Evolutionary conservation across 2,113 vertebrate species (phyloP), one percentile per base, ranked within the genome.

Genomic region (Ginglymostoma cirratum): DNA sequence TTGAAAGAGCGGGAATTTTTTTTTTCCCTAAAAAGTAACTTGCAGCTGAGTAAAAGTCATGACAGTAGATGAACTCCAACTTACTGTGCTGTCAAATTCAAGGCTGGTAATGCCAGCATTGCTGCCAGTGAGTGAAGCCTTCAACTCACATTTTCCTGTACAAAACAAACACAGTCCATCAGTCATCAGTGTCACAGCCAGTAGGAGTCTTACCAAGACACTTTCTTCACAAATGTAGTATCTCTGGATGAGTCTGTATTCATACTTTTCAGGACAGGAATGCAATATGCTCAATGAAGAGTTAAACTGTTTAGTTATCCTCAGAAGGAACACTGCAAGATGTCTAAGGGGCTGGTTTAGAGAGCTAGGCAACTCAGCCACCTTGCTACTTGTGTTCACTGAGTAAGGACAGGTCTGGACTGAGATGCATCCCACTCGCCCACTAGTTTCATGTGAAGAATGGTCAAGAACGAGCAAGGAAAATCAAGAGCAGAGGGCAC

Each of bases 61-160:
- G 12, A 89, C 34, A 93, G 21, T 8, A 66, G 34, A 38, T 65
- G 12, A 89, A 92, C 15, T 90, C 27, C 96, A 96, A 99, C 99
- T 99, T 96, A 99, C 99, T 93, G 99, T 97, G 95, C 98, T 99
- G 97, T 99, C 99, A 52, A 99, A 99, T 78, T 99, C 99, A 61
- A 99, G 99, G 97, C 99, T 99, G 97, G 99, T 99, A 97, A 99
- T 99, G 78, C 99, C 99, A 2, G 99, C 99, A 2, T 99, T 99
- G 96, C 99, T 99, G 96, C 99, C 99, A 0, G 98, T 98, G 38
- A 99, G 97, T 27, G 99, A 97, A 8, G 98, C 98, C 97, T 99
- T 99, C 27, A 98, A 96, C 96, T 99, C 99, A 97, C 99, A 99
- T 27, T 97, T 98, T 93, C 99, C 99, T 99, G 97, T 5, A 97